These are phyloP conservation scores for Schizotus pectinicornis DNA, from an alignment of 2,888 invertebrate genomes.

Conservation along the genomic window DNA sequence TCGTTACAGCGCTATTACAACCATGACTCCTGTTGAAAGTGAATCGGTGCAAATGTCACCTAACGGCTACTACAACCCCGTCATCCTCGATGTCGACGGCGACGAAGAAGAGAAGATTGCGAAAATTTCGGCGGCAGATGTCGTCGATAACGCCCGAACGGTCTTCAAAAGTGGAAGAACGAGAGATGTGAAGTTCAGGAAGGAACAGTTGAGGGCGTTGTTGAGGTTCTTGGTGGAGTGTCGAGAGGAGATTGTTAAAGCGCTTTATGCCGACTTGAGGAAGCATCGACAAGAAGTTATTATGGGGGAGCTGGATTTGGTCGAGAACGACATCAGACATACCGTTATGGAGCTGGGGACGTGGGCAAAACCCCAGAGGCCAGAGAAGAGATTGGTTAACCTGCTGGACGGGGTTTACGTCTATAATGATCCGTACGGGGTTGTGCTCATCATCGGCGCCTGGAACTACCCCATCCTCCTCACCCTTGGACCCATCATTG, in stretches of 20 bases:
- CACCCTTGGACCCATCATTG: slow-evolving; percentile 77
- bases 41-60: not conserved
- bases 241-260: slow-evolving; percentile 72
- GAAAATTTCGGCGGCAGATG: not conserved
- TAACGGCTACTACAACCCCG: not conserved
- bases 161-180: slow-evolving; percentile 83
- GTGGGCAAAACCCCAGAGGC: slow-evolving; percentile 79
- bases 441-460: slow-evolving; percentile 86
- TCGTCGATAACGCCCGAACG: slow-evolving; percentile 70
- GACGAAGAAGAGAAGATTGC: not conserved
- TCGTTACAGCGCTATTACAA: not conserved
- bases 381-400: slow-evolving; percentile 73
- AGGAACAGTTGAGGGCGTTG: slow-evolving; percentile 78
- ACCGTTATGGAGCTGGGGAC: slow-evolving; percentile 74
- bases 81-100: slow-evolving; percentile 4
- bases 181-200: slow-evolving; percentile 79
- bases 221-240: slow-evolving; percentile 83
- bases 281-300: slow-evolving; percentile 81
- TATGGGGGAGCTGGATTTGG: slow-evolving; percentile 79
- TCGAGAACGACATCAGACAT: slow-evolving; percentile 77
- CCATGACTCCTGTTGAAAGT: slow-evolving; percentile 4
- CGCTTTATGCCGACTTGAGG: slow-evolving; percentile 79
- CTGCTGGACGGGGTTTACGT: slow-evolving; percentile 75
- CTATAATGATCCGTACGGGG: slow-evolving; percentile 90
- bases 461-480: slow-evolving; percentile 98